Percentiles rank a stretch among this genome's conserved stretches.
Evolutionary conservation across 1,140 invertebrate genomes (phyloP).

Genomic region (Manduca sexta): DNA sequence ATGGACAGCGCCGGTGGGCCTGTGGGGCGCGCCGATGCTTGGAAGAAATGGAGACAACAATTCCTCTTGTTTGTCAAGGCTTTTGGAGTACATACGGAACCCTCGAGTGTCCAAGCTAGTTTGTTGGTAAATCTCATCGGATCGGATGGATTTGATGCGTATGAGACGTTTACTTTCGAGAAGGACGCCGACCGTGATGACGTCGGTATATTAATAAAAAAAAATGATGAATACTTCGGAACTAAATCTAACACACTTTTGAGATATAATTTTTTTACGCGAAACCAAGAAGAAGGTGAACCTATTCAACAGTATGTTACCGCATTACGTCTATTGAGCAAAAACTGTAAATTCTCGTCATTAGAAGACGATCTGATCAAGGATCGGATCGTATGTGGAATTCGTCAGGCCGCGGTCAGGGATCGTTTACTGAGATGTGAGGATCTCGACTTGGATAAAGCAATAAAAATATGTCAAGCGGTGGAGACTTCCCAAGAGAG

Average conservation of each 20-base stretch:
- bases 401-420: conserved; percentile 1
- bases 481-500: conserved; percentile 8
- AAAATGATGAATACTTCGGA: conserved; percentile 3
- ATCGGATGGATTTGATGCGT: conserved; percentile 1
- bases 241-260: conserved; percentile 3
- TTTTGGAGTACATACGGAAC: conserved; percentile 13
- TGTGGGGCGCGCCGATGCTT: background rate
- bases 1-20: background rate
- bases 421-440: conserved; percentile 16
- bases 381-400: conserved; percentile 5
- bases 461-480: conserved; percentile 18
- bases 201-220: background rate
- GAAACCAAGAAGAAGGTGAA: conserved; percentile 19
- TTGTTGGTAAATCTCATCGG: conserved; percentile 17
- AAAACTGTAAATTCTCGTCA: conserved; percentile 13
- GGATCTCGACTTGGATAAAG: conserved; percentile 12
- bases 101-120: conserved; percentile 12
- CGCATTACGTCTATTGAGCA: conserved; percentile 12
- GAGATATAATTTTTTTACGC: conserved; percentile 18
- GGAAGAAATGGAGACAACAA: conserved; percentile 1
- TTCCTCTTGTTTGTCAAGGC: conserved; percentile 12
- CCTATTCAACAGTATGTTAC: conserved; percentile 17
- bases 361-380: conserved; percentile 5
- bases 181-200: background rate
- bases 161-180: conserved; percentile 1